Evolutionary conservation across 2,113 vertebrate species (phyloP).

Genomic region (Sula dactylatra): DNA sequence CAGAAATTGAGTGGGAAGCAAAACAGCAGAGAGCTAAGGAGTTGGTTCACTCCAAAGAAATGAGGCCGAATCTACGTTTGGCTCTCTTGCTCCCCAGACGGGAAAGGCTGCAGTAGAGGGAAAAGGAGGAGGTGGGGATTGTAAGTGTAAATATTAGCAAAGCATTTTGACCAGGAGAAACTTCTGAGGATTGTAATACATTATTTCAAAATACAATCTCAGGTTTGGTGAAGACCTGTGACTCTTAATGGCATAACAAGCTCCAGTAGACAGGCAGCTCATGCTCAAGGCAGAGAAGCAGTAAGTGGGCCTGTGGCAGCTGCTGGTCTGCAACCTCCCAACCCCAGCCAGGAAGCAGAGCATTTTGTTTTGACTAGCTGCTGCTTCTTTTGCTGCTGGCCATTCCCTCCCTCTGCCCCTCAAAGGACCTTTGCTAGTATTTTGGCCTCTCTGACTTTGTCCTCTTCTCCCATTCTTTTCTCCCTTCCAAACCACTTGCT

Average conservation of each 20-base stretch:
- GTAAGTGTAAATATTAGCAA: not conserved
- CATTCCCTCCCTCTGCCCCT: not conserved
- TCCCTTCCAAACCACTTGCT: not conserved
- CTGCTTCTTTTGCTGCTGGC: not conserved
- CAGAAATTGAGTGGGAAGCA: not conserved
- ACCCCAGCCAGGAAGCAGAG: not conserved
- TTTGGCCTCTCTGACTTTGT: not conserved
- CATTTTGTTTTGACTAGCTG: conserved; percentile 20
- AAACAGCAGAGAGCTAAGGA: conserved; percentile 19
- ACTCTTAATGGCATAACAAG: not conserved
- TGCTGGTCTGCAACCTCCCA: not conserved
- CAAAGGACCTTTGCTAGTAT: not conserved
- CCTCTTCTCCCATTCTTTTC: not conserved
- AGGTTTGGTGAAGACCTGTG: not conserved
- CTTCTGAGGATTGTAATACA: not conserved
- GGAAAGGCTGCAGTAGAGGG: not conserved
- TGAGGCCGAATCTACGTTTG: not conserved
- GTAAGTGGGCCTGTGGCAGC: not conserved
- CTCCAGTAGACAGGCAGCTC: not conserved
- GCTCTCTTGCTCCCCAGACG: not conserved
- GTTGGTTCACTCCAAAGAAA: conserved; percentile 10
- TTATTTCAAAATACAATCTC: not conserved
- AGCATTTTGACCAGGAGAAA: not conserved
- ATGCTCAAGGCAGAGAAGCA: not conserved
- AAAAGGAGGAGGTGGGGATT: not conserved